phyloP scores from a whole-genome alignment of 2,797 vertebrate species.

The Margarornis squamiger region DNA sequence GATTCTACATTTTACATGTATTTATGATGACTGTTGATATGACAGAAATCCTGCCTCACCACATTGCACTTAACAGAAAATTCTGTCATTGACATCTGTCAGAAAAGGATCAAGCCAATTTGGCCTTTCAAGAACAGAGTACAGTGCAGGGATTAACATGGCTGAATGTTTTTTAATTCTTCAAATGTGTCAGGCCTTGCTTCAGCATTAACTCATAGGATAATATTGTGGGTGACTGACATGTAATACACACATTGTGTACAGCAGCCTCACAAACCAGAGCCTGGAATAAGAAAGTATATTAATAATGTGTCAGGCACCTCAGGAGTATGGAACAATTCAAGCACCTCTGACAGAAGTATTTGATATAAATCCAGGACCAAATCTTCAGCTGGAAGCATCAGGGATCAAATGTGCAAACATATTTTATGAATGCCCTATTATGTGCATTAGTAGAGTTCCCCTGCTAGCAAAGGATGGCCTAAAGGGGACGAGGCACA shows the following conservation, averaged over 20 bases:
- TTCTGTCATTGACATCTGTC: neutral
- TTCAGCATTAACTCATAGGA: neutral
- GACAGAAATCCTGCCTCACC: neutral
- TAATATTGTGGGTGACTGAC: neutral
- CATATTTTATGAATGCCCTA: neutral
- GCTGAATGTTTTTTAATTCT: neutral
- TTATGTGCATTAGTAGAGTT: neutral
- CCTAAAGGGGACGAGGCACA: neutral
- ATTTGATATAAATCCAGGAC: neutral
- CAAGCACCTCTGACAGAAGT: neutral
- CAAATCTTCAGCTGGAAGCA: neutral
- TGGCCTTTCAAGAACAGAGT: neutral
- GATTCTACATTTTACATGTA: neutral
- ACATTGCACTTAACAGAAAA: neutral
- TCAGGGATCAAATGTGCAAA: neutral
- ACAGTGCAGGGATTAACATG: neutral
- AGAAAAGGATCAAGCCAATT: neutral
- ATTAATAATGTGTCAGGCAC: neutral
- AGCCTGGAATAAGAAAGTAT: neutral
- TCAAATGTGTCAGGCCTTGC: neutral
- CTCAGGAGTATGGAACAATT: neutral
- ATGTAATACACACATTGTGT: rapidly evolving
- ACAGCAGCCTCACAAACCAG: neutral
- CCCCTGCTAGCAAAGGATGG: neutral
- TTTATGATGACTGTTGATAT: neutral